Base-by-base conservation (phyloP, 2,888 invertebrate species). In the Laothoe populi region DNA sequence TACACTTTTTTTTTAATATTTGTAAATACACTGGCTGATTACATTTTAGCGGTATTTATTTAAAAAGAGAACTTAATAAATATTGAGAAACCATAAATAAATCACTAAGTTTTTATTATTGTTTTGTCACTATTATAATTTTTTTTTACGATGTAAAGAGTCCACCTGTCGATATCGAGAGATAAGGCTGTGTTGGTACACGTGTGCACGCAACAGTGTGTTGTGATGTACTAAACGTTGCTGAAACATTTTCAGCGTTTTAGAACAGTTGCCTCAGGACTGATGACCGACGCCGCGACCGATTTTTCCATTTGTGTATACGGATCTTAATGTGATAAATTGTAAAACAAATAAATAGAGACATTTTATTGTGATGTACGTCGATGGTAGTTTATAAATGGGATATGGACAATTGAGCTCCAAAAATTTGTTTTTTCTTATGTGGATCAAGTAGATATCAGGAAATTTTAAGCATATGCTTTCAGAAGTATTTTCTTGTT, bases 221-320 rank as follows among this genome's bases (percentile, higher is more conserved):
- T 42, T 42, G 42, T 61, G 26, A 42, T 53, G 26, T 61, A 59
- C 62, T 62, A 26, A 48, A 24, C 26, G 58, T 19, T 59, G 58
- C 60, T 61, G 60, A 61, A 60, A 53, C 26, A 42, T 16, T 53
- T 48, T 48, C 59, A 60, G 46, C 31, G 23, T 60, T 60, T 60
- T 40, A 24, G 38, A 19, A 23, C 48, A 5, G 10, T 16, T 5
- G 26, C 31, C 2, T 31, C 40, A 40, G 19, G 59, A 16, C 26
- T 26, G 42, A 53, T 53, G 53, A 60, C 26, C 57, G 38, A 42
- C 64, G 57, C 60, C 60, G 61, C 61, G 62, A 57, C 31, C 57
- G 63, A 62, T 57, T 66, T 64, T 66, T 57, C 66, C 60, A 64
- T 60, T 62, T 62, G 42, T 49, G 16, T 53, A 42, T n/a, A 26